Percentiles rank a stretch among this genome's conserved stretches.
Evolutionary conservation across 2,113 vertebrate genomes (phyloP).

Genomic region (Esox niger): DNA sequence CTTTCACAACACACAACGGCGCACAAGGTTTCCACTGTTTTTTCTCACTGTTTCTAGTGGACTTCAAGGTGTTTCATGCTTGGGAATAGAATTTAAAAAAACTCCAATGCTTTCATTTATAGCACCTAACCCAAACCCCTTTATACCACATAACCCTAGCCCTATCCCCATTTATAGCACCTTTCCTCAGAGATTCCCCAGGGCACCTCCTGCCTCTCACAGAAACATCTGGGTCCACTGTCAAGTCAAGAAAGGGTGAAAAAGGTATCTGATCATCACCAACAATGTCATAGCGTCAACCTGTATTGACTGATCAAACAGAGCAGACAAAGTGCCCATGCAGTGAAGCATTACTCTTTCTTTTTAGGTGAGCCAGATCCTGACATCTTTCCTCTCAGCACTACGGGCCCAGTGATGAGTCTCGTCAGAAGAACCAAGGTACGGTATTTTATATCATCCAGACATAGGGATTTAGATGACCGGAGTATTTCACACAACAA

Average conservation of each 20-base stretch:
- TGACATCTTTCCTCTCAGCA: slow-evolving; percentile 7
- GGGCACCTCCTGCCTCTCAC: not conserved
- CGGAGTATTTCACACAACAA: no score
- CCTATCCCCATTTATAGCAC: not conserved
- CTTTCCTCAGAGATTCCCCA: not conserved
- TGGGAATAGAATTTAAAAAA: not conserved
- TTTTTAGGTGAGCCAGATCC: slow-evolving; percentile 25
- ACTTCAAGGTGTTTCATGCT: no score
- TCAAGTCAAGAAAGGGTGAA: not conserved
- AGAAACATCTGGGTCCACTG: not conserved
- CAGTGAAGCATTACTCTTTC: not conserved
- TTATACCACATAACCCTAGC: no score
- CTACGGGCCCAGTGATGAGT: slow-evolving; percentile 25
- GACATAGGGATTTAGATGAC: not conserved
- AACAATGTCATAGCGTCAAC: not conserved
- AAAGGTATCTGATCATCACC: not conserved
- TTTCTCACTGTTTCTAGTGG: not conserved
- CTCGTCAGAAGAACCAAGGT: slow-evolving; percentile 39
- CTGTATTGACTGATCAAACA: not conserved
- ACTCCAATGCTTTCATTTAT: not conserved
- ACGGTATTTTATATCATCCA: not conserved
- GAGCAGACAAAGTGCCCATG: not conserved
- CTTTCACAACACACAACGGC: not conserved
- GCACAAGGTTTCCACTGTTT: not conserved
- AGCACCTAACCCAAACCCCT: no score